Conservation (phyloP, 2,113 vertebrate species). For the western clawed frog (Xenopus tropicalis) region UCB_Xtro_10.0 CM004443.2:106767501-106768000, state of each 20-base stretch:
- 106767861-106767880: neutral
- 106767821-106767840: constrained; percentile 54
- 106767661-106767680: neutral
- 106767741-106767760: constrained; percentile 90
- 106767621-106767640: neutral
- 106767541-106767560: neutral
- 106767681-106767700: neutral
- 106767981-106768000: too few species aligned
- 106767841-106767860: constrained; percentile 59
- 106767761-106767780: constrained; percentile 78
- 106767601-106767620: neutral
- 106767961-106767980: too few species aligned
- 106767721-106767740: constrained; percentile 93
- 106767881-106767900: neutral
- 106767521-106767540: neutral
- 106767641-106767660: neutral
- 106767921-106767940: neutral
- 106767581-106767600: neutral
- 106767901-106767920: neutral
- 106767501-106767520: neutral
- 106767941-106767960: neutral
- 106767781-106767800: constrained; percentile 80
- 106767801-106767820: constrained; percentile 64
- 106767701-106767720: constrained; percentile 82
- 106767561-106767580: neutral